Conservation (phyloP, 2,113 vertebrate species). For the Eublepharis macularius region DNA sequence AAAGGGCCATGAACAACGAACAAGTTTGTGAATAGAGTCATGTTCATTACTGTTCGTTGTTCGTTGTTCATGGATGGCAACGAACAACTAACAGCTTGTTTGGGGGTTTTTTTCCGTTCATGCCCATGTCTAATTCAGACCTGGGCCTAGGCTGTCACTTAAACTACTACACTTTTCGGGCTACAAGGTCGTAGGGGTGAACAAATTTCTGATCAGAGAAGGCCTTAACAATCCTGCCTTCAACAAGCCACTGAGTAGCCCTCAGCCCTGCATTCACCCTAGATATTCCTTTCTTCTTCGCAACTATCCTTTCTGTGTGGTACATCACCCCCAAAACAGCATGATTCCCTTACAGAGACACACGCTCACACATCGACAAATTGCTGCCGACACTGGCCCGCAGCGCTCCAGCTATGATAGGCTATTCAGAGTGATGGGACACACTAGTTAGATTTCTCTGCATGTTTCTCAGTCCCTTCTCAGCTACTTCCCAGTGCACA, state of each 20-base stretch:
- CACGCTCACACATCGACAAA: slow-evolving; percentile 64
- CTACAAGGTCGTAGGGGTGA: not conserved
- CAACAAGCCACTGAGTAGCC: not conserved
- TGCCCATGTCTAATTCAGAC: too few relatives aligned
- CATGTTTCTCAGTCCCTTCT: slow-evolving; percentile 70
- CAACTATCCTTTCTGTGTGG: slow-evolving; percentile 39
- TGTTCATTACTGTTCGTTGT: too few relatives aligned
- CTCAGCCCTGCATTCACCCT: slow-evolving; percentile 22
- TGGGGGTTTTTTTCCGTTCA: too few relatives aligned
- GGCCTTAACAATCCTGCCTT: not conserved
- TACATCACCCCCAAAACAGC: slow-evolving; percentile 48
- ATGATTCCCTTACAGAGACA: slow-evolving; percentile 63
- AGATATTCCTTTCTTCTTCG: slow-evolving; percentile 14
- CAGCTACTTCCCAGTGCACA: slow-evolving; percentile 63
- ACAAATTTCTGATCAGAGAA: not conserved
- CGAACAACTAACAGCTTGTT: too few relatives aligned
- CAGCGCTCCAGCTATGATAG: slow-evolving; percentile 61
- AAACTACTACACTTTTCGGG: too few relatives aligned
- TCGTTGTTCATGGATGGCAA: too few relatives aligned
- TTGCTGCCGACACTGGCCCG: slow-evolving; percentile 66
- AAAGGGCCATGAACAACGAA: too few relatives aligned
- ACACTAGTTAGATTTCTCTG: slow-evolving; percentile 69
- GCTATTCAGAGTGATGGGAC: slow-evolving; percentile 70
- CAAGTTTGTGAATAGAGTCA: too few relatives aligned
- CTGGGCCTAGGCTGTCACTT: too few relatives aligned